phyloP scores from a whole-genome alignment of 2,888 invertebrate species.

The Sinodicranocentrus sp. region DNA sequence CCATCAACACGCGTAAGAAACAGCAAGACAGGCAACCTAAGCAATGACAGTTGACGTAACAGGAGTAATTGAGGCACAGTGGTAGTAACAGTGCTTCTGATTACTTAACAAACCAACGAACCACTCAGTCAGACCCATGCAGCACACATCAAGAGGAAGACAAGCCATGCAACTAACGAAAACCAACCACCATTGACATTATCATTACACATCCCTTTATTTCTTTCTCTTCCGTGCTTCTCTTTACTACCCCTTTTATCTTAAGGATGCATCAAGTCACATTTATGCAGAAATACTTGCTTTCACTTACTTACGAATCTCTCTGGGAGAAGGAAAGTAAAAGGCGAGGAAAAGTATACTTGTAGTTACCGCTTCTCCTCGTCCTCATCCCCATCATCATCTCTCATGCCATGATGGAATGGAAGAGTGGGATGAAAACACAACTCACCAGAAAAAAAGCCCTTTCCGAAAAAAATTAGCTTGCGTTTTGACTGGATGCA shows the following conservation, averaged over 20 bases:
- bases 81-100: conserved; percentile 30
- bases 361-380: too few species aligned
- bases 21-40: conserved; percentile 4
- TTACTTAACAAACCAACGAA: conserved; percentile 59
- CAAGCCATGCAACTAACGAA: conserved; percentile 1
- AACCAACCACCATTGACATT: conserved; percentile 58
- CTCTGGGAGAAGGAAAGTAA: too few species aligned
- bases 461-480: conserved; percentile 31
- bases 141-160: conserved; percentile 9
- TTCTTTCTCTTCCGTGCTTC: conserved; percentile 6
- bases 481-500: conserved; percentile 38
- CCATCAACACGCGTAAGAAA: conserved; percentile 49
- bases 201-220: conserved; percentile 59
- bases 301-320: background rate
- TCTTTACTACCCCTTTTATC: conserved; percentile 53
- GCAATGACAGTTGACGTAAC: conserved; percentile 60
- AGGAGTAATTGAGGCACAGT: conserved; percentile 60
- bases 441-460: too few species aligned
- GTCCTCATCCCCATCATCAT: too few species aligned
- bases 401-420: too few species aligned
- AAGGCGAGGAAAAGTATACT: too few species aligned
- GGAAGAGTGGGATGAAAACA: too few species aligned
- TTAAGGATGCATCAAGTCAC: conserved; percentile 32
- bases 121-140: conserved; percentile 39
- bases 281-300: conserved; percentile 47